Evolutionary conservation across 2,797 vertebrate genomes (phyloP), one percentile per base, ranked within the genome.

Genomic region (Valencia hispanica): DNA sequence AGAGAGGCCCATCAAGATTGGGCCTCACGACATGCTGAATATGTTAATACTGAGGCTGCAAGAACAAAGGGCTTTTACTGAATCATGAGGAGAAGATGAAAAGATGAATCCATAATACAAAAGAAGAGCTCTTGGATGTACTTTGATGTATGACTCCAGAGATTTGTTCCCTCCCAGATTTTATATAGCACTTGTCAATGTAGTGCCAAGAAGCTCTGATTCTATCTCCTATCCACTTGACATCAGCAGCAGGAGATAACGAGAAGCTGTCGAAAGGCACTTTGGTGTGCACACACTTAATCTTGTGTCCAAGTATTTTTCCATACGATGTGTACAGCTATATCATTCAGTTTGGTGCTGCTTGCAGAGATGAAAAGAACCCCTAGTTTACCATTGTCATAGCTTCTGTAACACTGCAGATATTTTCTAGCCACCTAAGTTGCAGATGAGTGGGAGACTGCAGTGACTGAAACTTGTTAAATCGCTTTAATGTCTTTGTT

Each of bases 381-480:
- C 70, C 55, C 48, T 70, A 51, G 79, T 82, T 75, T 73, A 74
- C 80, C 70, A 74, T 79, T 79, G 69, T 77, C 75, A 63, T 72
- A 50, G 70, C 75, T 57, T 80, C 80, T 74, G 47, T 63, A 63
- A 45, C 47, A 43, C 86, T 78, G 80, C 80, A 79, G 79, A 79
- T 83, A 86, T 82, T 84, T 77, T 81, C 81, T 78, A 86, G 88
- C 79, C 14, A n/a, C 43, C 32, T 70, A 17, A 84, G 91, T 88
- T 92, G 87, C 85, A 79, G 77, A 92, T 88, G 88, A 92, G 88
- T 77, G 72, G 73, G 86, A 92, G 84, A 83, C 75, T 75, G 74
- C 63, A 8, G 41, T 78, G 83, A 89, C 80, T 84, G 87, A 90
- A 89, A 91, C 85, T 86, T 82, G 86, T 77, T 86, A 86, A 87